phyloP scores from a whole-genome alignment of 2,888 invertebrate species.

The Mythimna ferrago region DNA sequence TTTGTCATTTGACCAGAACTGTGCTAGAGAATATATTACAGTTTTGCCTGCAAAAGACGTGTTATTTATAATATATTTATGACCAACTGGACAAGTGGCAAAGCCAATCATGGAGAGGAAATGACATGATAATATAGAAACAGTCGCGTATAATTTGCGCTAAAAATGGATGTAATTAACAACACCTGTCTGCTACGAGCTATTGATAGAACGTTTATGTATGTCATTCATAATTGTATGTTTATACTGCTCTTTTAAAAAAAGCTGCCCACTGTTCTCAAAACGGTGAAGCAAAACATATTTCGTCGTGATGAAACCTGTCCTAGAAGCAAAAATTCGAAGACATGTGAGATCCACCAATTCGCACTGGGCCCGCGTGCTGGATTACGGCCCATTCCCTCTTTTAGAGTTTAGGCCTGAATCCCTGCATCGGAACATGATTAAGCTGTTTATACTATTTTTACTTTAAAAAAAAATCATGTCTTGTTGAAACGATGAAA shows the following conservation, averaged over 20 bases:
- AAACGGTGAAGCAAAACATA: too few relatives aligned
- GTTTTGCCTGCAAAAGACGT: background rate
- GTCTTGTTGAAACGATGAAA: background rate
- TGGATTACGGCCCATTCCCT: too few relatives aligned
- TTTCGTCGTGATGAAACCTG: too few relatives aligned
- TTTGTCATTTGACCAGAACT: background rate
- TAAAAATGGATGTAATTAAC: conserved; percentile 42
- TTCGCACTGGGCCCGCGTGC: too few relatives aligned
- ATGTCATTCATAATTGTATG: conserved; percentile 1
- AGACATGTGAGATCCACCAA: too few relatives aligned
- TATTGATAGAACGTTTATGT: background rate
- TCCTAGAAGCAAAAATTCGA: too few relatives aligned
- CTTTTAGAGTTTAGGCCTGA: too few relatives aligned
- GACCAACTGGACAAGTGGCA: background rate
- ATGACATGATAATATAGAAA: conserved; percentile 31
- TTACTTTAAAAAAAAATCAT: too few relatives aligned
- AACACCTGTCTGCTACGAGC: conserved; percentile 25
- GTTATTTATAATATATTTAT: background rate
- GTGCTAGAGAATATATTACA: background rate
- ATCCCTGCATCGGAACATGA: too few relatives aligned
- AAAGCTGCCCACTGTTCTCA: background rate
- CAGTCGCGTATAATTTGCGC: conserved; percentile 14
- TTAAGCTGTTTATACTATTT: too few relatives aligned
- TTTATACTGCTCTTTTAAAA: background rate
- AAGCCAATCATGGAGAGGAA: conserved; percentile 28